Conservation (phyloP, 2,113 vertebrate species). For the Eudyptes chrysolophus region DNA sequence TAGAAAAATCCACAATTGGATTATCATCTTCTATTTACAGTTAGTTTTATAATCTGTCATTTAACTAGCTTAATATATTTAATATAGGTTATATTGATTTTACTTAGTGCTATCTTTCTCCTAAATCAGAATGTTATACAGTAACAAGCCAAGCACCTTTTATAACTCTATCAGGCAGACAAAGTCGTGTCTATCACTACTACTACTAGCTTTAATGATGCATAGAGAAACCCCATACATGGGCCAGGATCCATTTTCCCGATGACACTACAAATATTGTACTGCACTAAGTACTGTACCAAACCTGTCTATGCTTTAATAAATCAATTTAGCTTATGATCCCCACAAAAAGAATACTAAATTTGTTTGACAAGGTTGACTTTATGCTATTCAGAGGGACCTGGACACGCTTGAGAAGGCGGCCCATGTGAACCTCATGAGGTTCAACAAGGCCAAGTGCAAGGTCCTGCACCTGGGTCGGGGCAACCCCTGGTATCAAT, state of each 20-base stretch:
- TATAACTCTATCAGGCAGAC: neutral
- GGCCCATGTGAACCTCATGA: neutral
- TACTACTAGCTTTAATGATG: neutral
- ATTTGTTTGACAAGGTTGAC: neutral
- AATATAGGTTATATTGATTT: neutral
- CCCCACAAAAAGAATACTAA: neutral
- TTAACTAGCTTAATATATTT: neutral
- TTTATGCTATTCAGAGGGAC: neutral
- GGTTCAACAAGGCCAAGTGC: neutral
- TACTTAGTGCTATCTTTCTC: neutral
- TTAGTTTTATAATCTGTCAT: neutral
- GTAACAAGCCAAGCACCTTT: neutral
- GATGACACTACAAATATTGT: neutral
- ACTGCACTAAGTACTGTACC: neutral
- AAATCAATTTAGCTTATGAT: neutral
- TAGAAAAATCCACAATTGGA: neutral
- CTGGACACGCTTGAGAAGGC: neutral
- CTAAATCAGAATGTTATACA: neutral
- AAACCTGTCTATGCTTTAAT: neutral
- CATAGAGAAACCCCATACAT: neutral
- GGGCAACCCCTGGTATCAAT: rapidly evolving
- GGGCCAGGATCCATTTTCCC: neutral
- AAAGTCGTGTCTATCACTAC: neutral
- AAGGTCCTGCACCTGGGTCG: neutral
- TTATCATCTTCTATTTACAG: neutral